Evolutionary conservation across 1,140 invertebrate genomes (phyloP).

Genomic region (Helicoverpa zea): DNA sequence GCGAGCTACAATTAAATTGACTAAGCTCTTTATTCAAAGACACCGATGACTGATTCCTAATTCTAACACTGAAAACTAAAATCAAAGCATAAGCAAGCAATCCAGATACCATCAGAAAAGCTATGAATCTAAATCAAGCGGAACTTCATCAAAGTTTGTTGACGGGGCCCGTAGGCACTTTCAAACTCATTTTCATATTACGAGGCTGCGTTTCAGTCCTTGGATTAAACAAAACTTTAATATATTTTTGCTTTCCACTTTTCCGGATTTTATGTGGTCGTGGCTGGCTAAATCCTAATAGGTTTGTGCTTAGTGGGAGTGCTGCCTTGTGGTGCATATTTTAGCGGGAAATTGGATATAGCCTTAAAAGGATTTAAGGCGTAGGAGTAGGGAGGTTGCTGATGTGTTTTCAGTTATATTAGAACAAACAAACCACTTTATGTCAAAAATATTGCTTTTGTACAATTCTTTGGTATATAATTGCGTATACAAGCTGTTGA

Average conservation of each 20-base stretch:
- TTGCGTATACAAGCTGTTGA: no score
- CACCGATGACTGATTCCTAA: not conserved
- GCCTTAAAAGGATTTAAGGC: not conserved
- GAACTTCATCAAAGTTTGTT: conserved; percentile 76
- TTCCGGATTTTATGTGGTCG: not conserved
- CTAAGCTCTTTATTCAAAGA: not conserved
- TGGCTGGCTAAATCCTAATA: conserved; percentile 3
- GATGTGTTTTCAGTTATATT: no score
- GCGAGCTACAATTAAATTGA: not conserved
- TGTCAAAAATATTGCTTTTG: no score
- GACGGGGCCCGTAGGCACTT: conserved; percentile 66
- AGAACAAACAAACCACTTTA: no score
- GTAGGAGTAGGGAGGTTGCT: not conserved
- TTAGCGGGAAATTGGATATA: not conserved
- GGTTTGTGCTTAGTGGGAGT: not conserved
- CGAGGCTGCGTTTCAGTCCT: conserved; percentile 48
- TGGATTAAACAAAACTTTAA: conserved; percentile 62
- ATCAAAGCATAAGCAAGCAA: conserved; percentile 63
- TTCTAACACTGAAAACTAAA: conserved; percentile 50
- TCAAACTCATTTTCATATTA: conserved; percentile 78
- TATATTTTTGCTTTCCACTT: conserved; percentile 31
- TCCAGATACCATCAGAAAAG: conserved; percentile 68
- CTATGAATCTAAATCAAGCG: conserved; percentile 79
- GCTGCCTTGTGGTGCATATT: not conserved
- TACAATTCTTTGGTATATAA: no score